A percentile compares a stretch with the other conserved stretches of the same genome.
These are phyloP conservation scores for Grallaria varia DNA, from an alignment of 2,113 vertebrate genomes.

Conservation along the genomic window DNA sequence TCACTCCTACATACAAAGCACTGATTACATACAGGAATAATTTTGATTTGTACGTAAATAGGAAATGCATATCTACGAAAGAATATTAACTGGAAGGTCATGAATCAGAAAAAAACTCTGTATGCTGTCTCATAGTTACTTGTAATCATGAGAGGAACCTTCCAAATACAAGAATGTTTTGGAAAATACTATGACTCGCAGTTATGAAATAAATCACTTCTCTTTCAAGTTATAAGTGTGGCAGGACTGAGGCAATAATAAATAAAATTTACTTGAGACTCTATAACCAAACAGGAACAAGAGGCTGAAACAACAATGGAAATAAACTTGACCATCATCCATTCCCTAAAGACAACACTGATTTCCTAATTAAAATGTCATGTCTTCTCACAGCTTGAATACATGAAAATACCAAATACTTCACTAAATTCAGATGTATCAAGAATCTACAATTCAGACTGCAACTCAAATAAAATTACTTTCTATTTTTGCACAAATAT, in stretches of 20 bases:
- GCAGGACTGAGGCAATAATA: not conserved
- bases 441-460: not conserved
- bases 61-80: not conserved
- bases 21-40: rapidly evolving
- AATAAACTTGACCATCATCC: not conserved
- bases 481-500: not conserved
- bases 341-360: not conserved
- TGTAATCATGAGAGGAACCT: not conserved
- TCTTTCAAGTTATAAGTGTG: not conserved
- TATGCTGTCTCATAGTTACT: not conserved
- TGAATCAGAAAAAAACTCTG: not conserved
- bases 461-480: not conserved
- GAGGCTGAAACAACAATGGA: not conserved
- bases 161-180: not conserved
- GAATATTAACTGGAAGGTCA: not conserved
- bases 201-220: not conserved
- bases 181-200: not conserved
- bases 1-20: rapidly evolving
- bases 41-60: not conserved
- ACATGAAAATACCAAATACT: not conserved
- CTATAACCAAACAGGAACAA: not conserved
- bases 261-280: not conserved
- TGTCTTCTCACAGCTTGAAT: not conserved
- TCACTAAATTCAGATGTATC: not conserved
- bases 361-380: not conserved